phyloP scores from a whole-genome alignment of 2,797 vertebrate species.

The Myotis planiceps region DNA sequence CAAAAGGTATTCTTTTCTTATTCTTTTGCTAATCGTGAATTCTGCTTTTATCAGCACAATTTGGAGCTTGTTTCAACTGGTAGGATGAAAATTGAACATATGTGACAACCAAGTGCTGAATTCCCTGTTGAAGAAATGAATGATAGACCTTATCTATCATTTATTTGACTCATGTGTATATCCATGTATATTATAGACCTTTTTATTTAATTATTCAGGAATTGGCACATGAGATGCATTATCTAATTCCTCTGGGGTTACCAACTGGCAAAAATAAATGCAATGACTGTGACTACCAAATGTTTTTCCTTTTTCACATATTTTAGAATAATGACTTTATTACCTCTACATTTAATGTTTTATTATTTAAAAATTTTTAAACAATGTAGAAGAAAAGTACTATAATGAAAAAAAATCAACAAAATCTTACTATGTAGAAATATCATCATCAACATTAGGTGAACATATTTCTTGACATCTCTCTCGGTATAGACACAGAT shows the following conservation, averaged over 20 bases:
- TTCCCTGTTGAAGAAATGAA: constrained; percentile 83
- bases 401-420: constrained; percentile 35
- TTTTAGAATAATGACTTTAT: constrained; percentile 48
- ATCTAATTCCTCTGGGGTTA: constrained; percentile 82
- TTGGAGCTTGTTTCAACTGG: constrained; percentile 75
- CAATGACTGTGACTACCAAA: constrained; percentile 77
- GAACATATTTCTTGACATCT: constrained; percentile 13
- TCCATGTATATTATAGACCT: constrained; percentile 82
- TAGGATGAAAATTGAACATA: constrained; percentile 76
- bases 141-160: constrained; percentile 85
- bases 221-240: constrained; percentile 84
- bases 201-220: constrained; percentile 90
- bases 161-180: constrained; percentile 84
- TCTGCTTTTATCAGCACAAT: constrained; percentile 71
- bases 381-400: constrained; percentile 3
- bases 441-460: neutral
- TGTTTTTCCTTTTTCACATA: constrained; percentile 50
- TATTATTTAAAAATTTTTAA: constrained; percentile 31
- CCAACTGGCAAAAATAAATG: constrained; percentile 78
- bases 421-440: constrained; percentile 24
- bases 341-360: constrained; percentile 37
- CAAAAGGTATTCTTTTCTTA: neutral
- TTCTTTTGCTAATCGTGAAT: constrained; percentile 51
- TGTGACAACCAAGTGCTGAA: constrained; percentile 74
- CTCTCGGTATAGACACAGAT: neutral